phyloP scores from a whole-genome alignment of 2,888 invertebrate genomes.

The Drosophila maculinotata region DNA sequence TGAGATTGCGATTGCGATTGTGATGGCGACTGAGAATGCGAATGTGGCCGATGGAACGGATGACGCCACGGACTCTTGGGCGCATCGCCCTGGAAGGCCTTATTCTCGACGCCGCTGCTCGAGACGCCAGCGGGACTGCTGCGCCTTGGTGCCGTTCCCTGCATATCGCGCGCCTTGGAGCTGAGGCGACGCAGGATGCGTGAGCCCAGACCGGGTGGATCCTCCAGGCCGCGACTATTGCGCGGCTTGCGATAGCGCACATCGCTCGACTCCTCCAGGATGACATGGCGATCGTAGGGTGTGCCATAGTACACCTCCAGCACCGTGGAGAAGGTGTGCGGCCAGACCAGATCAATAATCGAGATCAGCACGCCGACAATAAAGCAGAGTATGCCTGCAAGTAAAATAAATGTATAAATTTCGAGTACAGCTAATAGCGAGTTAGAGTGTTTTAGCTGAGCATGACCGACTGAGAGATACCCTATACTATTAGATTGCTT shows the following conservation, averaged over 20 bases:
- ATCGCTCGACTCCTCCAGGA: conserved; percentile 94
- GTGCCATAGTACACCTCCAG: conserved; percentile 96
- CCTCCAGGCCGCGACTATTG: conserved; percentile 87
- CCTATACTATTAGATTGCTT: too few relatives aligned
- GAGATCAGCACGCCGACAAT: conserved; percentile 92
- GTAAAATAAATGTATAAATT: not conserved
- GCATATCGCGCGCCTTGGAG: conserved; percentile 88
- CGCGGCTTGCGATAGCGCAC: conserved; percentile 88
- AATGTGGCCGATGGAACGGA: conserved; percentile 86
- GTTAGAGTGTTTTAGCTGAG: not conserved
- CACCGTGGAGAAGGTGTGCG: conserved; percentile 96
- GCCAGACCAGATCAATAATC: conserved; percentile 93
- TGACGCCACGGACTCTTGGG: conserved; percentile 92
- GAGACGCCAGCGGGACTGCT: conserved; percentile 82
- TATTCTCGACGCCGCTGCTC: conserved; percentile 88
- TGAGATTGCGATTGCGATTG: conserved; percentile 68
- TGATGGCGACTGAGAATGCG: conserved; percentile 78
- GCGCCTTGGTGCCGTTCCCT: conserved; percentile 51
- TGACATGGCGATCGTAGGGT: conserved; percentile 96
- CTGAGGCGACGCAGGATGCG: conserved; percentile 91
- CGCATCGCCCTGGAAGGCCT: conserved; percentile 88
- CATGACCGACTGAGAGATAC: too few relatives aligned
- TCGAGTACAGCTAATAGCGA: too few relatives aligned
- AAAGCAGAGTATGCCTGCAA: conserved; percentile 88
- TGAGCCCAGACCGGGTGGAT: conserved; percentile 87